Conservation (phyloP, 2,113 vertebrate genomes). For the Dipodomys spectabilis region DNA sequence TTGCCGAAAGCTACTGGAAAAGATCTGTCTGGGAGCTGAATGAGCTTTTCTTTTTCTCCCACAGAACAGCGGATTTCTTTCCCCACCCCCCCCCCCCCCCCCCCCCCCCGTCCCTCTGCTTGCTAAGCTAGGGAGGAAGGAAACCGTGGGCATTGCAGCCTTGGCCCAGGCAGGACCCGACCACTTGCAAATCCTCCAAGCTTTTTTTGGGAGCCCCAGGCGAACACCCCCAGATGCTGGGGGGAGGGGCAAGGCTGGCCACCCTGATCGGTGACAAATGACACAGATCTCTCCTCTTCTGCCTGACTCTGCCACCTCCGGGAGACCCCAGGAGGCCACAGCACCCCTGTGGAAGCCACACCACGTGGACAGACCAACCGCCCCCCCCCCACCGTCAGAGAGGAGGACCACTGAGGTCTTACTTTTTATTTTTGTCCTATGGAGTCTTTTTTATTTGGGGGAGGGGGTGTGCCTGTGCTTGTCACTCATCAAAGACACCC, state of each 20-base stretch:
- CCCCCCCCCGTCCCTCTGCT: not conserved
- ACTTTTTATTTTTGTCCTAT: not conserved
- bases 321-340: too few relatives aligned
- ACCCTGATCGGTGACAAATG: not conserved
- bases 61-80: constrained; percentile 34
- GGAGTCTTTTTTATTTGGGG: not conserved
- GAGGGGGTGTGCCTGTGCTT: not conserved
- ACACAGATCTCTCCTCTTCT: not conserved
- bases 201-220: not conserved
- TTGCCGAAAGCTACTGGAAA: not conserved
- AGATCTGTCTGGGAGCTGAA: not conserved
- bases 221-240: not conserved
- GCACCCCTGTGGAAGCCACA: too few relatives aligned
- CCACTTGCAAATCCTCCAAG: not conserved
- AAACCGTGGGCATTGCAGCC: not conserved
- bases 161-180: not conserved
- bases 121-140: not conserved
- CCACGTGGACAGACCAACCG: not conserved
- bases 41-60: constrained; percentile 20
- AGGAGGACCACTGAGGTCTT: not conserved
- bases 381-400: not conserved
- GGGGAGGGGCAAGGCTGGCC: not conserved
- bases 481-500: too few relatives aligned
- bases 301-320: not conserved
- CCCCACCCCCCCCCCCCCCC: too few relatives aligned